phyloP scores from a whole-genome alignment of 2,888 invertebrate genomes.

The Helicoverpa assulta region DNA sequence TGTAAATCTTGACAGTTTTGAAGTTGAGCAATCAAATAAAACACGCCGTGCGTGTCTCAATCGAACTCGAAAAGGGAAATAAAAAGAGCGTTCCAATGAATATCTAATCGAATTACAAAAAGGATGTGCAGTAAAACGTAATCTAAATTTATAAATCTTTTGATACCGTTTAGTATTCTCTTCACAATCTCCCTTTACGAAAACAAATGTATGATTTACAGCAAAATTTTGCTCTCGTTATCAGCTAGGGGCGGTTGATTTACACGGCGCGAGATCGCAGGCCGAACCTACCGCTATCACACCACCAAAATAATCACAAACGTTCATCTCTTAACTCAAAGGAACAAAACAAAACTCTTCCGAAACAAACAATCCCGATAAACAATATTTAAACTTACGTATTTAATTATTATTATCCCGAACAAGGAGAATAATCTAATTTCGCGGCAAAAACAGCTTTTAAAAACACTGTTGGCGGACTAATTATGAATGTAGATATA shows the following conservation, averaged over 20 bases:
- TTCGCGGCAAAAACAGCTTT: slow-evolving; percentile 64
- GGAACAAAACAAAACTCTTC: slow-evolving; percentile 68
- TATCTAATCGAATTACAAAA: slow-evolving; percentile 30
- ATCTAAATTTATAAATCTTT: slow-evolving; percentile 64
- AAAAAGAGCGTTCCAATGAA: slow-evolving; percentile 21
- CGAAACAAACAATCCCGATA: slow-evolving; percentile 56
- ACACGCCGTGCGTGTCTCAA: neutral
- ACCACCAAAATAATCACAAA: slow-evolving; percentile 74
- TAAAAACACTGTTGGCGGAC: slow-evolving; percentile 63
- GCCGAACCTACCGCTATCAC: slow-evolving; percentile 59
- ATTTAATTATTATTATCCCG: neutral
- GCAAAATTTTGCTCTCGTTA: slow-evolving; percentile 81
- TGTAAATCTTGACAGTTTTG: neutral
- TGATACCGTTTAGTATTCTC: slow-evolving; percentile 73
- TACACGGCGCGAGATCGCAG: slow-evolving; percentile 76
- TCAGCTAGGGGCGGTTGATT: slow-evolving; percentile 86
- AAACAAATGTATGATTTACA: slow-evolving; percentile 88
- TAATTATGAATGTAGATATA: slow-evolving; percentile 76
- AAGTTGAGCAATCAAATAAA: slow-evolving; percentile 12
- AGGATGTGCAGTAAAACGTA: slow-evolving; percentile 34
- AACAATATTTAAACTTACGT: slow-evolving; percentile 38
- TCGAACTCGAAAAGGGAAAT: neutral
- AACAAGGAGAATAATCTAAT: slow-evolving; percentile 57
- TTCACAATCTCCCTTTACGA: slow-evolving; percentile 71
- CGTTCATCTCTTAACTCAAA: slow-evolving; percentile 71